Conservation (phyloP, 2,797 vertebrate species). For the Dromococcyx pavoninus region DNA sequence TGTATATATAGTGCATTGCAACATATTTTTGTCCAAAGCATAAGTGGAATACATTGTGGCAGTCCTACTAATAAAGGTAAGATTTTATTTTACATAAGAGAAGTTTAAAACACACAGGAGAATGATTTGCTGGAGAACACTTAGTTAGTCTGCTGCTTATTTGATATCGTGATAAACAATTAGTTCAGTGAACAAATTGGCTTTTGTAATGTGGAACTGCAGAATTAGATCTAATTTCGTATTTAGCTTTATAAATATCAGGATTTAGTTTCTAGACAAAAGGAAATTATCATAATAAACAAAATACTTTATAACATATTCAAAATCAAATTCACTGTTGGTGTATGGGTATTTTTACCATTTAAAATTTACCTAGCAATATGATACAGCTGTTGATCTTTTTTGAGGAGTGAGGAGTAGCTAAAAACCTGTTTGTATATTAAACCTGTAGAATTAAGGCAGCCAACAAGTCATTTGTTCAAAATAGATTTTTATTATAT, state of each 20-base stretch:
- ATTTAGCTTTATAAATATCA: neutral
- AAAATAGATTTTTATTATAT: neutral
- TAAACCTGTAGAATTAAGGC: neutral
- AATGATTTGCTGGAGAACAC: neutral
- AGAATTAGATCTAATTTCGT: neutral
- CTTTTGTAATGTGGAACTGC: neutral
- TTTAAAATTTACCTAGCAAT: neutral
- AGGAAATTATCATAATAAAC: neutral
- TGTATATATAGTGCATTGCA: conserved; percentile 67
- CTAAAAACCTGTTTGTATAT: neutral
- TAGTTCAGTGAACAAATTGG: neutral
- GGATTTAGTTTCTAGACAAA: neutral
- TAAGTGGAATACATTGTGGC: conserved; percentile 60
- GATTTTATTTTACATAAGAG: conserved; percentile 40
- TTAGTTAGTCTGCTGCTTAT: neutral
- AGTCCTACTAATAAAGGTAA: conserved; percentile 73
- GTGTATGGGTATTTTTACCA: neutral
- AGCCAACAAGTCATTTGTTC: neutral
- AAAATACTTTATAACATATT: neutral
- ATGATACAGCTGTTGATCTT: neutral
- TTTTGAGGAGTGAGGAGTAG: neutral
- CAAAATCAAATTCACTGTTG: neutral
- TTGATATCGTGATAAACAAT: neutral
- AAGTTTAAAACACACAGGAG: neutral
- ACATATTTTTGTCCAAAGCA: conserved; percentile 64